These are phyloP conservation scores for Melitaea cinxia DNA, from an alignment of 1,140 invertebrate species.

Conservation along the genomic window DNA sequence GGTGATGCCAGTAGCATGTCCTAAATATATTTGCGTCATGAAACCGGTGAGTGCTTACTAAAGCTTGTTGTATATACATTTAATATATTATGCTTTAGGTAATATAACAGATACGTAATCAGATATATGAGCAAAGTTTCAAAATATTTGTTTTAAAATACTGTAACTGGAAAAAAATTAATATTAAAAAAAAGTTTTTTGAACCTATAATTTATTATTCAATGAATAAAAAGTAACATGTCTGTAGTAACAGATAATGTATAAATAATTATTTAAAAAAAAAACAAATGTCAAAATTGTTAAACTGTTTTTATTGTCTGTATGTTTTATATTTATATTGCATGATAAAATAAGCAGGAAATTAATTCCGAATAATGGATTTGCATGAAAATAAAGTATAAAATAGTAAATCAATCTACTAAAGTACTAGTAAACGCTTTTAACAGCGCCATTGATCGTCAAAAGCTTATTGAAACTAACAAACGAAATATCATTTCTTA, in stretches of 20 bases:
- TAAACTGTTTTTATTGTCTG: neutral
- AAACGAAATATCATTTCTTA: neutral
- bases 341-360: neutral
- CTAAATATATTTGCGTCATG: constrained; percentile 30
- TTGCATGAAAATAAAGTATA: neutral
- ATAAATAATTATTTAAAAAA: too few relatives aligned
- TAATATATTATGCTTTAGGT: neutral
- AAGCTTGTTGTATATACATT: constrained; percentile 24
- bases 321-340: neutral
- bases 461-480: constrained; percentile 7
- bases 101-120: neutral
- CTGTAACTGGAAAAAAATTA: too few relatives aligned
- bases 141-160: too few relatives aligned
- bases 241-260: too few relatives aligned
- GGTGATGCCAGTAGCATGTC: constrained; percentile 39
- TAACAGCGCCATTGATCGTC: neutral
- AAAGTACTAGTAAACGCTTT: neutral
- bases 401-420: neutral
- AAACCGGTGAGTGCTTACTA: constrained; percentile 41
- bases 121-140: too few relatives aligned
- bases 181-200: too few relatives aligned
- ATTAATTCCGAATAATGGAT: neutral
- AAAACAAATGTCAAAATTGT: neutral
- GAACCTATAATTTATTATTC: too few relatives aligned
- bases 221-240: too few relatives aligned